Evolutionary conservation across 2,888 invertebrate species (phyloP), one percentile per base, ranked within the genome.

Genomic region (Caenorhabditis afra): DNA sequence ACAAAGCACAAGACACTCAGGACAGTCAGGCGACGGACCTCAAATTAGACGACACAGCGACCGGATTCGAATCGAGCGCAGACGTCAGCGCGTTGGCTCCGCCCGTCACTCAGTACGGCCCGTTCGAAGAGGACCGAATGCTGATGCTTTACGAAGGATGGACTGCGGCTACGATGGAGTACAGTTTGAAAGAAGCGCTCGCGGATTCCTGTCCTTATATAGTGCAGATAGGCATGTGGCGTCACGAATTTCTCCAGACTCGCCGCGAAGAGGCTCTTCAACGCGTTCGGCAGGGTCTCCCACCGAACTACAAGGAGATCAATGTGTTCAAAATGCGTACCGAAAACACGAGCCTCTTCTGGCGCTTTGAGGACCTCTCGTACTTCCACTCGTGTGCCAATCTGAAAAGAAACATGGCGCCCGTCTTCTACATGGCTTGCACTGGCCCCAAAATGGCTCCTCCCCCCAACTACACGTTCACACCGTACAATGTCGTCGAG

Each of bases 91-190:
- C n/a, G n/a, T n/a, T n/a, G n/a, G n/a, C 29, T 7, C 29, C 29
- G 29, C 3, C 29, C 29, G 7, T 29, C 29, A 29, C 29, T 5
- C 29, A 5, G 3, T 7, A 5, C 3, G 29, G 29, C 29, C 29
- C 29, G 7, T 3, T 29, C 4, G 29, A 49, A 41, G 14, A 52
- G 3, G 1, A n/a, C n/a, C n/a, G n/a, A n/a, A n/a, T 52, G 52
- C n/a, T 1, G 1, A 52, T 70, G 1, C 22, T 57, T 14, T 77
- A 77, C 59, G 76, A 68, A 23, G 76, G 76, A 18, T 77, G 76
- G 76, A 37, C 58, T 49, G 11, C 20, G 22, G 20, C 10, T 3
- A 49, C 49, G 8, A 22, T 3, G 22, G 22, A 29, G 7, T 29
- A 29, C 41, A n/a, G n/a, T n/a, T n/a, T n/a, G n/a, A n/a, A n/a